A percentile compares a stretch with the other conserved stretches of the same genome.
Evolutionary conservation across 2,888 invertebrate genomes (phyloP).

Genomic region (Hesperia comma): DNA sequence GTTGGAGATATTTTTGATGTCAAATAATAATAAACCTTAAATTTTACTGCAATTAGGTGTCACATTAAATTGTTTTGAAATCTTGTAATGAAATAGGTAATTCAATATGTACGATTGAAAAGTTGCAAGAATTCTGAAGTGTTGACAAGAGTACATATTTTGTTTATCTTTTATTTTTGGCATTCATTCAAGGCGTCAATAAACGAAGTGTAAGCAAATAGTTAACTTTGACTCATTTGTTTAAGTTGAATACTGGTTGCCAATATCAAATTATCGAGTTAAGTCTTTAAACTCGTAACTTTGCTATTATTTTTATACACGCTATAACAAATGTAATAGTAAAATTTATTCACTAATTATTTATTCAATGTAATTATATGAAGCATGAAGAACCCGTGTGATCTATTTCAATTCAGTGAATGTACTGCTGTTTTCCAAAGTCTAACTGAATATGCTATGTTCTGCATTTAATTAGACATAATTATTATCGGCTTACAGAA

Average conservation of each 20-base stretch:
- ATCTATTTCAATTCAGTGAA: slow-evolving; percentile 30
- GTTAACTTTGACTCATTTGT: neutral
- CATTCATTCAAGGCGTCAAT: neutral
- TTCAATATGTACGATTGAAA: no score
- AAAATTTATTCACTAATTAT: neutral
- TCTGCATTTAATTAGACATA: slow-evolving; percentile 30
- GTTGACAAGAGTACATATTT: no score
- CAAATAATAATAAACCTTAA: slow-evolving; percentile 16
- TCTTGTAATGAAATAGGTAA: neutral
- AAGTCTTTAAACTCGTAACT: neutral
- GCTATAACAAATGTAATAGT: neutral
- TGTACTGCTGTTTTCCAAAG: slow-evolving; percentile 35
- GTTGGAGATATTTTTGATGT: slow-evolving; percentile 59
- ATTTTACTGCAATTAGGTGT: slow-evolving; percentile 11
- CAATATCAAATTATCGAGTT: neutral
- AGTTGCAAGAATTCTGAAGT: no score
- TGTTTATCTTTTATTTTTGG: no score
- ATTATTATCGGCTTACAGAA: slow-evolving; percentile 62
- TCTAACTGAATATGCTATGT: slow-evolving; percentile 31
- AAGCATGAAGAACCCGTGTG: slow-evolving; percentile 35
- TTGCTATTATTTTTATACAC: neutral
- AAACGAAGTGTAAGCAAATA: neutral
- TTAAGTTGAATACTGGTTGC: neutral
- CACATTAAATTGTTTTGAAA: slow-evolving; percentile 3
- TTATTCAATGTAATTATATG: slow-evolving; percentile 12